phyloP scores from a whole-genome alignment of 2,888 invertebrate genomes.

The Xestia xanthographa region DNA sequence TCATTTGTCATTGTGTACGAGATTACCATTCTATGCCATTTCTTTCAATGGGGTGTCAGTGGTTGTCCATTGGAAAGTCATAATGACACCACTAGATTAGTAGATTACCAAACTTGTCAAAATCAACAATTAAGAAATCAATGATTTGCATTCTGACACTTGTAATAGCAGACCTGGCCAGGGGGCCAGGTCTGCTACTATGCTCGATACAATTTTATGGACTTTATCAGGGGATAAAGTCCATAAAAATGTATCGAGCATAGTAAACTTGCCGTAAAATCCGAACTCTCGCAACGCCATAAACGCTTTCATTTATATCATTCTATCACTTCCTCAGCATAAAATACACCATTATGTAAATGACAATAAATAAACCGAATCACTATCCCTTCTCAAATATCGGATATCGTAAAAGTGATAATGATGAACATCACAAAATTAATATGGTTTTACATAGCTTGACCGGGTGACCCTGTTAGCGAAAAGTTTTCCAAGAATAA shows the following conservation, averaged over 20 bases:
- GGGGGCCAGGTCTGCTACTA: too few species aligned
- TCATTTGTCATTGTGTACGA: too few species aligned
- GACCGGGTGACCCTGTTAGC: background rate
- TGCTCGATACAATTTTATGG: too few species aligned
- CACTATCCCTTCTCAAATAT: conserved; percentile 10
- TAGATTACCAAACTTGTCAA: too few species aligned
- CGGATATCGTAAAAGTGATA: conserved; percentile 8
- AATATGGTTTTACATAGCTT: conserved; percentile 5
- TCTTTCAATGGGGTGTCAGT: too few species aligned
- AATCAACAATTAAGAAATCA: too few species aligned
- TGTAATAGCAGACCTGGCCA: too few species aligned
- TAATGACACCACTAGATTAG: too few species aligned
- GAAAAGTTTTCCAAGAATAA: background rate
- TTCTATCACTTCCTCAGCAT: background rate
- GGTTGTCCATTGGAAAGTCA: too few species aligned
- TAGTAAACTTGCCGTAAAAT: conserved; percentile 18
- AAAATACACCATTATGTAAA: conserved; percentile 9
- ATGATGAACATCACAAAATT: conserved; percentile 6
- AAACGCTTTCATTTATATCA: background rate
- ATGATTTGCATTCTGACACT: too few species aligned
- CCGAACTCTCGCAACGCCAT: background rate
- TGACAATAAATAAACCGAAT: conserved; percentile 12
- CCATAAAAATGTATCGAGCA: conserved; percentile 7
- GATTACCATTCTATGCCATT: too few species aligned
- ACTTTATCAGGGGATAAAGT: too few species aligned